A percentile compares a stretch with the other conserved stretches of the same genome.
Conservation (phyloP, 2,888 invertebrate genomes). For the Rhyacophila evoluta region DNA sequence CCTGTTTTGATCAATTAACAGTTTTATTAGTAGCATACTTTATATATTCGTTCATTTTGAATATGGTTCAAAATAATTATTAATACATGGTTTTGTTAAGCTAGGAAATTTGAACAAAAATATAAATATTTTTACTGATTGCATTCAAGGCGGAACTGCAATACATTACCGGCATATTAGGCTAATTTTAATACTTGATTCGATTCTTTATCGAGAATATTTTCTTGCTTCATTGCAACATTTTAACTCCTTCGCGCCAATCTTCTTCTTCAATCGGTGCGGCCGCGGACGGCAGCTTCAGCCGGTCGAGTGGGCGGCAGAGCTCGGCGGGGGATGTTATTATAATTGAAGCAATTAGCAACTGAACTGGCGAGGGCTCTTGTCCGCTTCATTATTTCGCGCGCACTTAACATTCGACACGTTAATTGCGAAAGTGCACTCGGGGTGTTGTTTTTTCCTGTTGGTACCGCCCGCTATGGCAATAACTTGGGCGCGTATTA, state of each 20-base stretch:
- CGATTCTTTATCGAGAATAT: no score
- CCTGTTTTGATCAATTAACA: no score
- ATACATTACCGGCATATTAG: no score
- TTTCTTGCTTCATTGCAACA: neutral
- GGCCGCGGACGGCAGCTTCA: neutral
- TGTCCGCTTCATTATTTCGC: conserved; percentile 43
- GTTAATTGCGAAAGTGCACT: conserved; percentile 47
- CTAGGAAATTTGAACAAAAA: no score
- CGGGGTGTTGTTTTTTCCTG: neutral
- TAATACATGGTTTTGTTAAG: no score
- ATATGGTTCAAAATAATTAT: no score
- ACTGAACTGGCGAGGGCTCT: conserved; percentile 35
- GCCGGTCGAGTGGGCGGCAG: neutral
- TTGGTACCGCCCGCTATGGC: neutral
- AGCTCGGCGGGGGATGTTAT: conserved; percentile 5
- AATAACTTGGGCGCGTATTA: neutral
- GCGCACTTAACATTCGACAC: conserved; percentile 46
- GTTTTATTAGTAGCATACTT: no score
- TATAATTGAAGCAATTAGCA: conserved; percentile 47
- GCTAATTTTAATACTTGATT: no score
- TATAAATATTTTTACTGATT: no score
- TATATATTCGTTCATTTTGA: no score
- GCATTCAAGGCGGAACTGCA: no score
- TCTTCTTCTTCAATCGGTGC: neutral
- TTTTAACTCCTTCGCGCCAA: neutral